Base-by-base conservation (phyloP, 2,797 vertebrate genomes). In the Sparidentex hasta region DNA sequence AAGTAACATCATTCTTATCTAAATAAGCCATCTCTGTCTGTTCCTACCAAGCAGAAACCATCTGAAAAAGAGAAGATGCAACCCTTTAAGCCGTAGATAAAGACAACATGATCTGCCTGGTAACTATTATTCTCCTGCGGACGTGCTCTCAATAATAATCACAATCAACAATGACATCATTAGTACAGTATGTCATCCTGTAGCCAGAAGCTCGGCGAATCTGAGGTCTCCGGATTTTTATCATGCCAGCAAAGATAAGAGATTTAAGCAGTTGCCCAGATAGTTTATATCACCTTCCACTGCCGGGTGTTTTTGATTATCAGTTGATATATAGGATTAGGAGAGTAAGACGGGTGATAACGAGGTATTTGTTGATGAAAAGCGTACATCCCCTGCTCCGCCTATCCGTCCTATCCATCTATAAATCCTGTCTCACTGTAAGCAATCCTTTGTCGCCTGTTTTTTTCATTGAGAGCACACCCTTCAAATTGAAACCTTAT, bases 401-500 rank as follows among this genome's bases (percentile, higher is more conserved):
- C 38, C 8, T 38, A 38, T 38, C 38, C 11, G 9, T 11, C 38
- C 2, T 38, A 38, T 29, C 18, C 27, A 44, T 90, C 84, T 65
- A 29, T 80, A 70, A 86, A 79, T 71, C 74, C 54, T 55, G 68
- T 72, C 33, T 50, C 33, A 33, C 55, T 76, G 55, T 78, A 79
- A 88, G 74, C 81, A 69, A 23, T 38, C 67, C 68, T 84, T 79
- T 87, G 74, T 23, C 61, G 38, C 56, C 41, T 0, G 44, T 41
- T 76, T 70, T 70, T 55, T 79, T 75, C 67, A 73, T 18, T 54
- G 29, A 57, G 77, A 89, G 57, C 74, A 83, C 84, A 84, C 82
- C 84, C 86, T 86, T 73, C 57, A 78, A 81, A 87, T 70, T 58
- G 72, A 87, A 87, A 82, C 65, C 59, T 76, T 82, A 90, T 89